Percentiles rank a stretch among this genome's conserved stretches.
Evolutionary conservation across 2,888 invertebrate species (phyloP).

Genomic region (Choristoneura rosaceana): DNA sequence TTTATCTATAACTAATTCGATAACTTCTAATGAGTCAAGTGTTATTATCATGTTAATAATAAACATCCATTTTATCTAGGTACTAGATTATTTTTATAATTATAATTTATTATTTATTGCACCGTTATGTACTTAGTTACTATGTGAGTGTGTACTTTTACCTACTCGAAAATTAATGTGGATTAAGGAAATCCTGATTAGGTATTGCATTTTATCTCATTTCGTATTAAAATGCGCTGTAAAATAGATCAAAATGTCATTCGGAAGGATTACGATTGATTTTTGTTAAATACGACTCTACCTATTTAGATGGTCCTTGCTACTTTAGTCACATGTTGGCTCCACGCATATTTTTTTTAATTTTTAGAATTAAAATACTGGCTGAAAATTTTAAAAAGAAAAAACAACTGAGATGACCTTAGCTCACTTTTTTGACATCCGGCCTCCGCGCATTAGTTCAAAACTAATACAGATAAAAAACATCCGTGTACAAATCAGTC

Average conservation of each 20-base stretch:
- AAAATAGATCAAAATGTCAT: not conserved
- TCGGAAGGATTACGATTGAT: not conserved
- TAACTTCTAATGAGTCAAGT: slow-evolving; percentile 1
- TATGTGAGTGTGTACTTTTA: not conserved
- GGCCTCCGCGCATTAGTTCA: not conserved
- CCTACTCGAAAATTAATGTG: not conserved
- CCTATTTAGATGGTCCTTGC: too few relatives aligned
- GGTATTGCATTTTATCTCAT: not conserved
- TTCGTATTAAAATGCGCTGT: not conserved
- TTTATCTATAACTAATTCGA: not conserved
- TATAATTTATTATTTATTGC: not conserved
- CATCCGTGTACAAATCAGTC: slow-evolving; percentile 19
- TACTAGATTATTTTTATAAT: slow-evolving; percentile 4
- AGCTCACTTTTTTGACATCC: slow-evolving; percentile 3
- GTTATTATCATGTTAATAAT: not conserved
- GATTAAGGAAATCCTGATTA: slow-evolving; percentile 7
- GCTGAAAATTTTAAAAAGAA: not conserved
- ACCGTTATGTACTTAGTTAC: not conserved
- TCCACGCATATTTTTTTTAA: not conserved
- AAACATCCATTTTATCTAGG: not conserved
- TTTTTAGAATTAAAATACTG: not conserved
- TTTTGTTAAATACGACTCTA: not conserved
- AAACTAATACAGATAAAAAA: slow-evolving; percentile 28
- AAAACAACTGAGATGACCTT: not conserved
- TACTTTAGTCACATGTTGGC: too few relatives aligned